These are phyloP conservation scores for Maccullochella peelii DNA, from an alignment of 2,113 vertebrate genomes.

Conservation along the genomic window DNA sequence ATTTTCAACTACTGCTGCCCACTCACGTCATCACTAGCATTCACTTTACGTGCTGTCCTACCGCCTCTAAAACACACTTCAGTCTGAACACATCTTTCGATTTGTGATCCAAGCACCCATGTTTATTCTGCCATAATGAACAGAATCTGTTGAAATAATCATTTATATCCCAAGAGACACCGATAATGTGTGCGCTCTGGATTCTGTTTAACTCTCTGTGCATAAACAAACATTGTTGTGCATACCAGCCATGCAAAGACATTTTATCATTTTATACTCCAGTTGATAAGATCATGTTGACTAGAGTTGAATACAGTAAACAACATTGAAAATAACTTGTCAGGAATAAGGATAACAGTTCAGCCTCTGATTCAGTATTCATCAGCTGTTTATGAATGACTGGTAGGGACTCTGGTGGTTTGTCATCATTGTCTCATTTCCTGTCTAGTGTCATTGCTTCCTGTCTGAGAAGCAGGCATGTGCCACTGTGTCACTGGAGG, in stretches of 20 bases:
- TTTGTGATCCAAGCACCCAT: background rate
- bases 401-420: slow-evolving; percentile 43
- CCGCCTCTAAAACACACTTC: background rate
- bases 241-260: background rate
- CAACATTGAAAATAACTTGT: background rate
- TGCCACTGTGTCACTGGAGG: slow-evolving; percentile 42
- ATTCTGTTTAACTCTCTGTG: background rate
- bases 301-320: background rate
- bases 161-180: background rate
- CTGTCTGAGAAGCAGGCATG: slow-evolving; percentile 58
- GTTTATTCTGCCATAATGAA: background rate
- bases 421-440: slow-evolving; percentile 55
- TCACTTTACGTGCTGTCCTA: background rate
- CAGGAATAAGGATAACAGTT: slow-evolving; percentile 1
- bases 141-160: background rate
- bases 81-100: background rate
- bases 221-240: background rate
- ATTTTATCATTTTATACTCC: background rate
- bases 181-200: background rate
- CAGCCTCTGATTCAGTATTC: slow-evolving; percentile 36
- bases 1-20: no score
- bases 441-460: slow-evolving; percentile 65
- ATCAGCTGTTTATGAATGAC: slow-evolving; percentile 74
- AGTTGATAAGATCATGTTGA: background rate
- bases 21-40: background rate